Evolutionary conservation across 2,113 vertebrate genomes (phyloP).

Genomic region (Okapia johnstoni): DNA sequence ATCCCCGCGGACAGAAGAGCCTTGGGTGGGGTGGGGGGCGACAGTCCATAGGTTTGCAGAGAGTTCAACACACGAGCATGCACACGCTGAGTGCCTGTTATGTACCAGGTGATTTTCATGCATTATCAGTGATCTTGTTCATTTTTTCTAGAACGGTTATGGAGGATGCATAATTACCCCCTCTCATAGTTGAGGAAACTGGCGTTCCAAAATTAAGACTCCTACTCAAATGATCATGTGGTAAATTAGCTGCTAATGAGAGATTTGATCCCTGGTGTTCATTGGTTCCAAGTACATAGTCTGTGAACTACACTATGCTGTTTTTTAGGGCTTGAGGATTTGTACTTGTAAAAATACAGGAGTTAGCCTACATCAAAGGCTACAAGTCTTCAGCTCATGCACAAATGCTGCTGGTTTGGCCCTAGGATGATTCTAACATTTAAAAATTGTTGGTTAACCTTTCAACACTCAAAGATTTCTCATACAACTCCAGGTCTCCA

Average conservation of each 20-base stretch:
- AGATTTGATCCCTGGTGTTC: neutral
- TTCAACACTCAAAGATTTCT: neutral
- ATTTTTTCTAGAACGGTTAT: neutral
- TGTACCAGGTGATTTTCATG: neutral
- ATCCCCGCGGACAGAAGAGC: neutral
- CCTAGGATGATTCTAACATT: neutral
- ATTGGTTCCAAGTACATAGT: neutral
- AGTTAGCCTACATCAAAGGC: neutral
- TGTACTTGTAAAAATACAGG: neutral
- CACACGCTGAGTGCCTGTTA: neutral
- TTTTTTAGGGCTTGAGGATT: neutral
- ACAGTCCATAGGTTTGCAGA: neutral
- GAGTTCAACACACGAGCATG: accelerated
- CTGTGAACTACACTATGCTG: neutral
- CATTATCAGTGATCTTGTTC: neutral
- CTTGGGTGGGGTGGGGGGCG: neutral
- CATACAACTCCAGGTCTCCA: neutral
- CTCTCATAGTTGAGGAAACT: neutral
- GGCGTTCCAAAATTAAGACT: neutral
- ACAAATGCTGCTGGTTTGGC: neutral
- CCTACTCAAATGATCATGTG: neutral
- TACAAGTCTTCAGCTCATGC: neutral
- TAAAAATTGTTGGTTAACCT: neutral
- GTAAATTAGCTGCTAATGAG: neutral
- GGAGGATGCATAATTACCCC: neutral